Evolutionary conservation across 1,140 invertebrate genomes (phyloP), one percentile per base, ranked within the genome.

Genomic region (Eubasilissa regina): DNA sequence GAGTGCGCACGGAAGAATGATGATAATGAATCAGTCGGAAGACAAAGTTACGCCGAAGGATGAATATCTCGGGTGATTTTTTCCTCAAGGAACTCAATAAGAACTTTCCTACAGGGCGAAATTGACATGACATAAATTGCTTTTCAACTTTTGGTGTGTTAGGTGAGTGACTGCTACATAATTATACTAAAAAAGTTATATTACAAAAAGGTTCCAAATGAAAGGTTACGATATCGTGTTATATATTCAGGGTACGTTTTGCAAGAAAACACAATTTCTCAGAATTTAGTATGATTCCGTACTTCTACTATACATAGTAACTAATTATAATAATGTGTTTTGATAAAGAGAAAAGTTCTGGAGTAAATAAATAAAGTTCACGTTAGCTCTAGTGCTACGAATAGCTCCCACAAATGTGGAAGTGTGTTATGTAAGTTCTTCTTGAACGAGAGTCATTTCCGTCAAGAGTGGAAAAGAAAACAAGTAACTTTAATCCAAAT

Each of bases 71-170:
- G 43, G 60, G 19, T 12, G 25, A 19, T 51, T 73, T 60, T 19
- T 35, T 55, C 68, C 19, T 53, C 47, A 73, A 53, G 64, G 25
- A 73, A 73, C 64, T 60, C 56, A 51, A 43, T n/a, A 45, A 62
- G 45, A 51, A 51, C 58, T 77, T 62, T 72, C 17, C 53, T 3
- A 45, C 44, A 68, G 55, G 43, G 21, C 62, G 51, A 55, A 75
- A 80, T 80, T 76, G 79, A 76, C 73, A 53, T 80, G 79, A 80
- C 79, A 53, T 73, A 80, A 80, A 80, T 80, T 80, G 79, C 64
- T 53, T 76, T 53, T 76, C 75, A 64, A 76, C 64, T 73, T 73
- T 73, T 44, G 47, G 68, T 73, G n/a, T 73, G 51, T 73, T 73
- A 53, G 43, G 64, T 35, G 60, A 64, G 12, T 10, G n/a, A 45